A percentile compares a stretch with the other conserved stretches of the same genome.
Conservation (phyloP, 2,888 invertebrate species). For the Byasa hedistus region DNA sequence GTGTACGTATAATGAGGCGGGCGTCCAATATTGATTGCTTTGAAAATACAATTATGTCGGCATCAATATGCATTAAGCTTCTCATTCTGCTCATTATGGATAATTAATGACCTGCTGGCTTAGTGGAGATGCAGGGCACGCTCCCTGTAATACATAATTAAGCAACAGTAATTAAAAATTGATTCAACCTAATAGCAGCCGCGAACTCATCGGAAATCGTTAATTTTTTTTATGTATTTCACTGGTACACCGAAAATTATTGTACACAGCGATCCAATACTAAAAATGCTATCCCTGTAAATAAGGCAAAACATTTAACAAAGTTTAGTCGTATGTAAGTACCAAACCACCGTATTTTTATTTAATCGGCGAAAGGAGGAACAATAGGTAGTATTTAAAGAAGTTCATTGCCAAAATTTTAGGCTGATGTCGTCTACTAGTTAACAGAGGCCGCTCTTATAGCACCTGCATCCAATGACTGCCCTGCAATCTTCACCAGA, state of each 20-base stretch:
- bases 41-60: constrained; percentile 30
- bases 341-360: too few relatives aligned
- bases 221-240: neutral
- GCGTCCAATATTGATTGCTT: constrained; percentile 29
- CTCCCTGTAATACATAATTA: constrained; percentile 28
- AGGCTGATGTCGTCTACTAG: too few relatives aligned
- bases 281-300: too few relatives aligned
- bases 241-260: neutral
- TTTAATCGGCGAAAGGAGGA: too few relatives aligned
- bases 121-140: constrained; percentile 24
- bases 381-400: too few relatives aligned
- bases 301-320: too few relatives aligned
- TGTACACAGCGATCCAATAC: neutral
- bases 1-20: constrained; percentile 24
- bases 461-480: too few relatives aligned
- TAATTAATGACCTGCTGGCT: constrained; percentile 29
- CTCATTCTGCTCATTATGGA: constrained; percentile 30
- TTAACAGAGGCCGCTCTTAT: too few relatives aligned
- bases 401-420: too few relatives aligned
- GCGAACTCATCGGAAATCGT: constrained; percentile 1
- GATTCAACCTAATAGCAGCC: constrained; percentile 18
- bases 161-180: constrained; percentile 27
- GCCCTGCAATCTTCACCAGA: too few relatives aligned
- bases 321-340: too few relatives aligned
- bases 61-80: constrained; percentile 30